Evolutionary conservation across 2,888 invertebrate species (phyloP).

Genomic region (Eupelmus urozonus): DNA sequence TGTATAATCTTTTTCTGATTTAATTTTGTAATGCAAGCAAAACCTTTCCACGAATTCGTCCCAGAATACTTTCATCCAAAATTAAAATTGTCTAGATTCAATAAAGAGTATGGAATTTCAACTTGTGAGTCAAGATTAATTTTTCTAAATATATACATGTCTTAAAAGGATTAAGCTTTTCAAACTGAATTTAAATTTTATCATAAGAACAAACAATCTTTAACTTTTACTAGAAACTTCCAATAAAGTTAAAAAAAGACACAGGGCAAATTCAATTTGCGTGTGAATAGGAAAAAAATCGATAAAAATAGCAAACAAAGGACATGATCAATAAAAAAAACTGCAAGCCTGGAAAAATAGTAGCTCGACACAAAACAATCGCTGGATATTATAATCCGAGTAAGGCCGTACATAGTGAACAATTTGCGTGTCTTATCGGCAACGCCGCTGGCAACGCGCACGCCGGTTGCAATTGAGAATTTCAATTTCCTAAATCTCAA

Average conservation of each 20-base stretch:
- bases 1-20: neutral
- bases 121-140: neutral
- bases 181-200: no score
- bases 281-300: neutral
- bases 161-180: no score
- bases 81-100: neutral
- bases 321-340: neutral
- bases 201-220: no score
- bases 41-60: neutral
- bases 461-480: conserved; percentile 21
- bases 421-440: conserved; percentile 39
- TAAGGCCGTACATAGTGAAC: neutral
- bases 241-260: neutral
- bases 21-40: neutral
- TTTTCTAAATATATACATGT: neutral
- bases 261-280: neutral
- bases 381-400: conserved; percentile 35
- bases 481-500: conserved; percentile 41
- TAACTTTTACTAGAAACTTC: neutral
- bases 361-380: conserved; percentile 16
- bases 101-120: no score
- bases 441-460: conserved; percentile 16
- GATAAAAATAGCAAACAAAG: neutral
- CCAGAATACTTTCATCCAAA: neutral
- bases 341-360: neutral